phyloP scores from a whole-genome alignment of 2,113 vertebrate species.

The Atlantisia rogersi region DNA sequence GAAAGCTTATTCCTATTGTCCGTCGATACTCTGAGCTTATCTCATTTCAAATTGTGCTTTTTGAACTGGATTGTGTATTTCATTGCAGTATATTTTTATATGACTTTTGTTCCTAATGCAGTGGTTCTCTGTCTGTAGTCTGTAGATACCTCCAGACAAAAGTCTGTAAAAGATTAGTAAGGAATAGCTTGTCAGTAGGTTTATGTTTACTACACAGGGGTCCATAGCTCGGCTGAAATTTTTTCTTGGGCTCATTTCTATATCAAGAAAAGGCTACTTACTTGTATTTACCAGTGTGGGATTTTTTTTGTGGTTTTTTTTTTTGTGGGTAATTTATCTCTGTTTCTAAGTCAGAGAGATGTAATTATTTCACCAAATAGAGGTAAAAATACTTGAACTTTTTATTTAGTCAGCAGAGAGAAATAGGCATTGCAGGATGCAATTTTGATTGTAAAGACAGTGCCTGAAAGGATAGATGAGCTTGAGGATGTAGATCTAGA shows the following conservation, averaged over 20 bases:
- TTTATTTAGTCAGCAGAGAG: not conserved
- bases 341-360: not conserved
- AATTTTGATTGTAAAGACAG: not conserved
- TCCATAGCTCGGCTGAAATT: not conserved
- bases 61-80: not conserved
- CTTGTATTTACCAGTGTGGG: not conserved
- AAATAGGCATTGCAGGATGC: not conserved
- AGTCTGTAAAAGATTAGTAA: not conserved
- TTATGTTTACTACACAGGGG: not conserved
- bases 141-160: not conserved
- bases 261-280: not conserved
- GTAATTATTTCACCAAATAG: not conserved
- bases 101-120: not conserved
- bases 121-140: not conserved
- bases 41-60: not conserved
- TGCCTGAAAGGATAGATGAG: not conserved
- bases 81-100: not conserved
- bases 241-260: not conserved
- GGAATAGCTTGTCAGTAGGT: not conserved
- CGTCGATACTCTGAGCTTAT: not conserved
- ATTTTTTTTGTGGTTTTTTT: fast-evolving
- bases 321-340: not conserved
- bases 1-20: not conserved
- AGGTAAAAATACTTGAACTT: not conserved
- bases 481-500: not conserved